phyloP scores from a whole-genome alignment of 2,888 invertebrate genomes.

The Caenorhabditis angaria region DNA sequence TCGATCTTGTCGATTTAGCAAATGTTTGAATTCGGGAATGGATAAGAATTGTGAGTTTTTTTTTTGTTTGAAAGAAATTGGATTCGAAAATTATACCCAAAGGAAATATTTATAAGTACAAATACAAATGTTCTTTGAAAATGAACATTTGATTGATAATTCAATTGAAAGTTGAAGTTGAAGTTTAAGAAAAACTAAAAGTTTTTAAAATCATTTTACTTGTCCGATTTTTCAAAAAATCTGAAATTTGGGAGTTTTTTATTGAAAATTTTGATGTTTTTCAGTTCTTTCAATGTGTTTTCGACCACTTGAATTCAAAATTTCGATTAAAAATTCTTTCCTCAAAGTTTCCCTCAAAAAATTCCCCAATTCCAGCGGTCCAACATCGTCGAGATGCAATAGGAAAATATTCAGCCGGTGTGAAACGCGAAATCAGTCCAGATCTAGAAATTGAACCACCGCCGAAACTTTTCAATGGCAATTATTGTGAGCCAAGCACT shows the following conservation, averaged over 20 bases:
- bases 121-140: too few species aligned
- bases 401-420: constrained; percentile 62
- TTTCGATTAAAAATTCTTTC: too few species aligned
- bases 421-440: constrained; percentile 49
- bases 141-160: too few species aligned
- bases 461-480: constrained; percentile 12
- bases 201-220: too few species aligned
- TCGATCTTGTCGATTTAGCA: constrained; percentile 64
- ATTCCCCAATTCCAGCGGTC: constrained; percentile 47
- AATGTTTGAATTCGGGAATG: constrained; percentile 65
- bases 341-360: constrained; percentile 11
- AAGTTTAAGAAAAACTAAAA: too few species aligned
- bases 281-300: too few species aligned
- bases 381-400: constrained; percentile 69
- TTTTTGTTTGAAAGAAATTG: neutral
- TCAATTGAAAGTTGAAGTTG: too few species aligned
- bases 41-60: constrained; percentile 30
- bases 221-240: neutral
- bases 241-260: constrained; percentile 4
- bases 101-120: too few species aligned
- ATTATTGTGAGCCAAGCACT: constrained; percentile 12
- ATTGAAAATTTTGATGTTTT: too few species aligned
- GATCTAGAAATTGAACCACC: constrained; percentile 31
- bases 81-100: neutral
- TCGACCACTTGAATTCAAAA: too few species aligned